These are phyloP conservation scores for Torymus tubicola DNA, from an alignment of 2,888 invertebrate species.

Conservation along the genomic window DNA sequence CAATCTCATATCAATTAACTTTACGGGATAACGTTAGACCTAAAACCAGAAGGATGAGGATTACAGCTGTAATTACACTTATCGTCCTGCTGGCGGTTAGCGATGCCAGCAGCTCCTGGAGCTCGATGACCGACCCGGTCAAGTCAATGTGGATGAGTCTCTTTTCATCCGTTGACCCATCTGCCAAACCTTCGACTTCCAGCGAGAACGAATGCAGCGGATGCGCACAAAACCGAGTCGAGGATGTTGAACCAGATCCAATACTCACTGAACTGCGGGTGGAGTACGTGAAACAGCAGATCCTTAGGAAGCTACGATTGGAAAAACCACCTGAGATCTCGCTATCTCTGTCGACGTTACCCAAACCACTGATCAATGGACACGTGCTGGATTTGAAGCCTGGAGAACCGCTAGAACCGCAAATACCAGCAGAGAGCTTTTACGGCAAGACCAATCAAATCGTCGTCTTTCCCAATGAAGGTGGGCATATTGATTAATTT, in stretches of 20 bases:
- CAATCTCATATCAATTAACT: no score
- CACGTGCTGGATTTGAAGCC: conserved; percentile 79
- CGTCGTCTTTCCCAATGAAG: conserved; percentile 88
- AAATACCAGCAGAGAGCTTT: conserved; percentile 84
- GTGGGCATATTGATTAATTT: conserved; percentile 73
- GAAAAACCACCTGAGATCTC: conserved; percentile 85
- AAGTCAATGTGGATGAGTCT: conserved; percentile 69
- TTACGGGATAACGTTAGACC: no score
- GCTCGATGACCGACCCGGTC: conserved; percentile 66
- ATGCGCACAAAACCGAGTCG: conserved; percentile 68
- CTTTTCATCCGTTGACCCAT: conserved; percentile 59
- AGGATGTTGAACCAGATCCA: conserved; percentile 68
- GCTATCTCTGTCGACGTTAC: conserved; percentile 81
- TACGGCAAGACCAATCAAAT: conserved; percentile 91
- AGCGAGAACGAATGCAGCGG: conserved; percentile 64
- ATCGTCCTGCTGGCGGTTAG: conserved; percentile 54
- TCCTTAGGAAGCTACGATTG: conserved; percentile 86
- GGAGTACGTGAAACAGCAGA: conserved; percentile 90
- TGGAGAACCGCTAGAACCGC: conserved; percentile 79
- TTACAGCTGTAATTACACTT: background rate
- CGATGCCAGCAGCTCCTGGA: conserved; percentile 61
- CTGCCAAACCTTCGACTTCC: background rate
- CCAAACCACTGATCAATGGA: conserved; percentile 87
- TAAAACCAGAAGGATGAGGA: background rate
- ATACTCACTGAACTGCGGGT: conserved; percentile 83